Evolutionary conservation across 1,140 invertebrate genomes (phyloP).

Genomic region (Drosophila lini): DNA sequence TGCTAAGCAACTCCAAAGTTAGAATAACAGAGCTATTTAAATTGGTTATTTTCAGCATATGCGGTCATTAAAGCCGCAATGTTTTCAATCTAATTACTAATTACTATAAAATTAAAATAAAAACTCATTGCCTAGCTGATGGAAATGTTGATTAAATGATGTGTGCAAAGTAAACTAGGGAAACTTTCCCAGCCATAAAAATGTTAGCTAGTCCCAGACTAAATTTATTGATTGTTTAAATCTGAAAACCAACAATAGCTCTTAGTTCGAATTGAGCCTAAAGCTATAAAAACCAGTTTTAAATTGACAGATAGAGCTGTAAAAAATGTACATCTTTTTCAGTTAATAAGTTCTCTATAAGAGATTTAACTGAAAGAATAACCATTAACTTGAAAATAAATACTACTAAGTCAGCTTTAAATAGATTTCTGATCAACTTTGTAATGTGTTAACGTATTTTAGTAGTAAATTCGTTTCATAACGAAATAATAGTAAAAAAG

Average conservation of each 20-base stretch:
- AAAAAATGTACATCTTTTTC: slow-evolving; percentile 1
- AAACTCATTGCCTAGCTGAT: background rate
- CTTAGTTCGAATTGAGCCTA: background rate
- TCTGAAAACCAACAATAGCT: background rate
- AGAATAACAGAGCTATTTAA: background rate
- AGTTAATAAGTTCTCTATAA: background rate
- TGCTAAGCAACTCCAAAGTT: background rate
- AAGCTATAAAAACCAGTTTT: slow-evolving; percentile 5
- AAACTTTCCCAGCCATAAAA: slow-evolving; percentile 6
- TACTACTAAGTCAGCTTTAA: background rate
- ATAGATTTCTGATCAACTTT: background rate
- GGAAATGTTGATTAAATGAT: background rate
- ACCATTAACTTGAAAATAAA: background rate
- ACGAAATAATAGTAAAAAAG: background rate
- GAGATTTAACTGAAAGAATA: background rate
- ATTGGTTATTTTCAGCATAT: background rate
- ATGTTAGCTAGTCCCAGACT: background rate
- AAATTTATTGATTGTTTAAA: slow-evolving; percentile 10
- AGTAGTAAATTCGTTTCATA: background rate
- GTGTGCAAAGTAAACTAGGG: background rate
- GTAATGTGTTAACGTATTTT: background rate
- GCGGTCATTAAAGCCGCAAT: background rate
- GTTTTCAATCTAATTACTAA: background rate
- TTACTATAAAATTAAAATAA: background rate
- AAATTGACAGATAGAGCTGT: background rate